Conservation (phyloP, 2,797 vertebrate genomes). For the Malurus leucopterus region DNA sequence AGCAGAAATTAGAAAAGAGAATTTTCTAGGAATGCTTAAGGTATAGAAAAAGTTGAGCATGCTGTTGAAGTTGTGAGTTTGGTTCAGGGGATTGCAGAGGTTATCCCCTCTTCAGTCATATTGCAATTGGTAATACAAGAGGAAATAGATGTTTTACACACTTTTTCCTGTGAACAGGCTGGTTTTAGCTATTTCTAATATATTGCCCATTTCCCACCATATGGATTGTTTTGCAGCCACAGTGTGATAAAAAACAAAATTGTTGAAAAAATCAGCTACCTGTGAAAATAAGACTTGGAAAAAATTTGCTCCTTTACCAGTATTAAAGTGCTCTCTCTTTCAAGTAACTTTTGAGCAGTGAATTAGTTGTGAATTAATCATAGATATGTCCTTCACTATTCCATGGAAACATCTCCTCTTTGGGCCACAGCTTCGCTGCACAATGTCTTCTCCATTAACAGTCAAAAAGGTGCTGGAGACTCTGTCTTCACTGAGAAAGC, state of each 20-base stretch:
- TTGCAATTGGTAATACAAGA: not conserved
- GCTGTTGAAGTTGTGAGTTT: not conserved
- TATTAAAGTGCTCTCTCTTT: not conserved
- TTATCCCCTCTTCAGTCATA: not conserved
- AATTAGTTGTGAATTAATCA: not conserved
- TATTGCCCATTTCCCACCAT: not conserved
- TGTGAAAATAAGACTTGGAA: not conserved
- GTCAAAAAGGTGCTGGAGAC: not conserved
- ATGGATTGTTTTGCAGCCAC: not conserved
- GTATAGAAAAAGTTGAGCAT: not conserved
- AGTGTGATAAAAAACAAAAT: not conserved
- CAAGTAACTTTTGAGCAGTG: not conserved
- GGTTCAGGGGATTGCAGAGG: not conserved
- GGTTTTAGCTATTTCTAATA: not conserved
- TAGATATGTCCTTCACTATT: not conserved
- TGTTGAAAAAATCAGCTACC: not conserved
- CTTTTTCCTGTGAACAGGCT: not conserved
- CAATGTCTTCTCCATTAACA: not conserved
- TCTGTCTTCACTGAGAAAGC: not conserved
- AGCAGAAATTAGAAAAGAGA: not conserved
- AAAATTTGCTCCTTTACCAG: not conserved
- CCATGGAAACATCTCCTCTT: not conserved
- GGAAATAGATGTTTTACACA: not conserved
- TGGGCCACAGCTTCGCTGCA: not conserved
- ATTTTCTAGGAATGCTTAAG: not conserved